These are phyloP conservation scores for Tringa solitaria DNA, from an alignment of 2,113 vertebrate species.

Conservation along the genomic window DNA sequence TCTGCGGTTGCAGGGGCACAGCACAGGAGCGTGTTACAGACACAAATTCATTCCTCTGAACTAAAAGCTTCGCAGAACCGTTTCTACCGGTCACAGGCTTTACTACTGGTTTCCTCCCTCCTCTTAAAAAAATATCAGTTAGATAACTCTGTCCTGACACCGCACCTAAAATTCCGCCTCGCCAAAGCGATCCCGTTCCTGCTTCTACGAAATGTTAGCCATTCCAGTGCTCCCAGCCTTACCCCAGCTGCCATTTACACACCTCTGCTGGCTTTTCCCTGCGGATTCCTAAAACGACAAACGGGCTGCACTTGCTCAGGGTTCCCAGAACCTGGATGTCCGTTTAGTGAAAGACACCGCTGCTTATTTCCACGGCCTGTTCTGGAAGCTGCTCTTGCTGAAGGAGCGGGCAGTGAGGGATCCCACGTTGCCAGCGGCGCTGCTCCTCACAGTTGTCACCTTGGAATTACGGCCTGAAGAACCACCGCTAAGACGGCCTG, in stretches of 20 bases:
- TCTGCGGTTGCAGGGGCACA: fast-evolving
- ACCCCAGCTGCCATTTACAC: not conserved
- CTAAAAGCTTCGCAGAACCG: not conserved
- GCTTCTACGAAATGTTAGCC: not conserved
- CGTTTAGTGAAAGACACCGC: not conserved
- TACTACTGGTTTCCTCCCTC: not conserved
- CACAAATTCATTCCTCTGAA: not conserved
- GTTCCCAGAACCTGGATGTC: not conserved
- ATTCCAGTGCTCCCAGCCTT: not conserved
- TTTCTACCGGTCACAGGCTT: not conserved
- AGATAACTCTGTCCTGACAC: not conserved
- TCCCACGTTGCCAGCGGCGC: not conserved
- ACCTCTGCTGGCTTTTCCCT: not conserved
- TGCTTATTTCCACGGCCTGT: slow-evolving; percentile 87
- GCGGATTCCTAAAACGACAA: slow-evolving; percentile 47
- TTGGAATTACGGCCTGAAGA: slow-evolving; percentile 74
- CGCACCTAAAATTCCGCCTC: not conserved
- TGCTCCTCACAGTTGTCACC: slow-evolving; percentile 46
- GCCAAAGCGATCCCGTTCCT: not conserved
- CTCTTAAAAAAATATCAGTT: not conserved
- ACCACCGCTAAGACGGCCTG: slow-evolving; percentile 81
- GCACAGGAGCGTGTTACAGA: not conserved
- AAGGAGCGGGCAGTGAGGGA: slow-evolving; percentile 53
- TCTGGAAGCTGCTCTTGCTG: slow-evolving; percentile 66
- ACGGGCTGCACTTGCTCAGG: not conserved